These are phyloP conservation scores for Hylomyscus alleni DNA, from an alignment of 2,797 vertebrate species.

Conservation along the genomic window DNA sequence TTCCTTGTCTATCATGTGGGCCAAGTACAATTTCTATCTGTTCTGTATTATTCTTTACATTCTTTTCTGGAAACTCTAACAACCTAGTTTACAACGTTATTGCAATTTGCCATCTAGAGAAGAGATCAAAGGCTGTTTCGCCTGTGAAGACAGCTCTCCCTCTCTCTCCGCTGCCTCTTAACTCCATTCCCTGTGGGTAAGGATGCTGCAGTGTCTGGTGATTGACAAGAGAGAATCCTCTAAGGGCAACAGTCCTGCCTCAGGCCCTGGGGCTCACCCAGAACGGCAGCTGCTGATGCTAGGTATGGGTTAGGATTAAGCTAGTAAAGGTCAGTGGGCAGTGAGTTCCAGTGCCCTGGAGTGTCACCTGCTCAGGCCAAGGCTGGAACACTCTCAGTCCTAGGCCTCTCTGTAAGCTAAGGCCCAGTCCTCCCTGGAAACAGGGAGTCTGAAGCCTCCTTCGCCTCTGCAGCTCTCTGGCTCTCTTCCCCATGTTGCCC, in stretches of 20 bases:
- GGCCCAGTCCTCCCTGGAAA: background rate
- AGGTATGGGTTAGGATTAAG: background rate
- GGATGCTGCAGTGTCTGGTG: background rate
- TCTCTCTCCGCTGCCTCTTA: background rate
- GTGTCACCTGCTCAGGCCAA: background rate
- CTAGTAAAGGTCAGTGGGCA: background rate
- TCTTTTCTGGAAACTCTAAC: constrained; percentile 37
- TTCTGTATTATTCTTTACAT: background rate
- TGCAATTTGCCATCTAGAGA: constrained; percentile 15
- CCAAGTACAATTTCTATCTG: background rate
- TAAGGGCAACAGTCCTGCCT: background rate
- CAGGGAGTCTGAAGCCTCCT: background rate
- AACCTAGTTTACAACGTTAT: constrained; percentile 9
- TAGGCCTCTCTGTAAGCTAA: background rate
- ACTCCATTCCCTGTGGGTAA: background rate
- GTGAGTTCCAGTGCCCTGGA: background rate
- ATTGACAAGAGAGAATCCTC: background rate
- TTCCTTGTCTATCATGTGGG: background rate
- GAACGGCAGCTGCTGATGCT: background rate
- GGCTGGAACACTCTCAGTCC: background rate
- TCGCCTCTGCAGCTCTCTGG: background rate
- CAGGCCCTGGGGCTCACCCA: background rate
- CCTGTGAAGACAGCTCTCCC: background rate
- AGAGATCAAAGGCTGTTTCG: constrained; percentile 32
- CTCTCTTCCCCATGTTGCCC: constrained; percentile 75